Evolutionary conservation across 2,113 vertebrate species (phyloP).

Genomic region (Misgurnus mizolepis): DNA sequence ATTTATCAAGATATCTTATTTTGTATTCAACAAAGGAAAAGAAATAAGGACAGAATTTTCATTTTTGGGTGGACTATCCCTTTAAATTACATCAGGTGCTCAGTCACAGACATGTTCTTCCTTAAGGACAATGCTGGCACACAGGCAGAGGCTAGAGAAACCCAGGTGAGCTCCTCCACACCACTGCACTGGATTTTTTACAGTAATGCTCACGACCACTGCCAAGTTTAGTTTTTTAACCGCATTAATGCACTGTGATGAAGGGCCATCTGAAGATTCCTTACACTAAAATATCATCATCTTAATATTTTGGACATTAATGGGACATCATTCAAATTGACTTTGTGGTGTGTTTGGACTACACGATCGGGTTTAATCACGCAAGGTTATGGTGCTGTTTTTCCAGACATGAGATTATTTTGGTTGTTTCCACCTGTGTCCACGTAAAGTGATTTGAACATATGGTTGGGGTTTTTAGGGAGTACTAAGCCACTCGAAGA

Average conservation of each 20-base stretch:
- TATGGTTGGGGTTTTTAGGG: conserved; percentile 61
- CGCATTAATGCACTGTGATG: not conserved
- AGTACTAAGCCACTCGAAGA: conserved; percentile 53
- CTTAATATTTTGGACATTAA: not conserved
- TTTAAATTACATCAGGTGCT: conserved; percentile 32
- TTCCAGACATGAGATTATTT: conserved; percentile 28
- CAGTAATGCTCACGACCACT: not conserved
- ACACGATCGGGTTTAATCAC: not conserved
- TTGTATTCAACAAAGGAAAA: no score
- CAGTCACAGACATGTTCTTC: conserved; percentile 8
- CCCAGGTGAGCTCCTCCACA: not conserved
- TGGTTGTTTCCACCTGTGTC: conserved; percentile 8
- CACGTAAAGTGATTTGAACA: conserved; percentile 54
- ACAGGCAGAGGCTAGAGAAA: not conserved
- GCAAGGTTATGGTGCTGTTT: conserved; percentile 7
- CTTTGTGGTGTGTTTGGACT: not conserved
- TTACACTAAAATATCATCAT: not conserved
- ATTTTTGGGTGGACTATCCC: no score
- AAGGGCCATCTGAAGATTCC: not conserved
- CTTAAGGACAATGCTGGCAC: conserved; percentile 1
- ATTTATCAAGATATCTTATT: no score
- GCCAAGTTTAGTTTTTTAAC: not conserved
- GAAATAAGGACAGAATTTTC: no score
- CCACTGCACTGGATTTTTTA: not conserved
- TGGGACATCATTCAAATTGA: conserved; percentile 1